Evolutionary conservation across 2,888 invertebrate genomes (phyloP), one percentile per base, ranked within the genome.

Genomic region (Vandiemenella viatica): DNA sequence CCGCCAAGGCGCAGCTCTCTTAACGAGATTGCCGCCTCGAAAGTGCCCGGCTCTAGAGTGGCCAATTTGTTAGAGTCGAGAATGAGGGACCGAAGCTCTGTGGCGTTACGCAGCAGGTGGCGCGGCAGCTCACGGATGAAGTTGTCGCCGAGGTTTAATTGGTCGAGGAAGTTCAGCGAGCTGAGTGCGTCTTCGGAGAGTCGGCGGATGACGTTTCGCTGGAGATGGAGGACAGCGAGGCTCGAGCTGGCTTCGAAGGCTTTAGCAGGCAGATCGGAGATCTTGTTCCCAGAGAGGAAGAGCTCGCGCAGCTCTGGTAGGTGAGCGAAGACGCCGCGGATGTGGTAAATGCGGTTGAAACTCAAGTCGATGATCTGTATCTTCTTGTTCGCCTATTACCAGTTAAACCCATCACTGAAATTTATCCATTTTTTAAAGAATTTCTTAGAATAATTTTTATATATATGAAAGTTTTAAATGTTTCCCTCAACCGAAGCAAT

Each of bases 201-300:
- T 55, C 77, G 73, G 46, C 83, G 72, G 52, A 92, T 81, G 19
- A 88, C 85, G 65, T 91, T 91, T 55, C 87, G 83, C 62, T 90
- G 88, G 58, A 91, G 69, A 66, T 90, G 86, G 46, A 92, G 77
- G 50, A 88, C 84, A 13, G 82, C 79, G 50, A 92, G 70, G 54
- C 79, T 79, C 1, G 76, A 69, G 5, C 86, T 83, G 55, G 85
- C 85, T 17, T 77, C 76, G 61, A 88, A 90, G 37, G 87, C 82
- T 58, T 87, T 83, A 5, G 79, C 75, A 0, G 86, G 79, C 57
- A 92, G 74, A 62, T 88, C 86, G 22, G 89, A 67, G 51, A 92
- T 84, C 64, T 91, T 91, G 64, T 92, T 92, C 66, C 89, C 89
- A 1, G 85, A 83, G 16, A 91, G 70, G 63, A 88, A 88, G 51